Evolutionary conservation across 2,797 vertebrate species (phyloP), one percentile per base, ranked within the genome.

Genomic region (Cetoscarus ocellatus): DNA sequence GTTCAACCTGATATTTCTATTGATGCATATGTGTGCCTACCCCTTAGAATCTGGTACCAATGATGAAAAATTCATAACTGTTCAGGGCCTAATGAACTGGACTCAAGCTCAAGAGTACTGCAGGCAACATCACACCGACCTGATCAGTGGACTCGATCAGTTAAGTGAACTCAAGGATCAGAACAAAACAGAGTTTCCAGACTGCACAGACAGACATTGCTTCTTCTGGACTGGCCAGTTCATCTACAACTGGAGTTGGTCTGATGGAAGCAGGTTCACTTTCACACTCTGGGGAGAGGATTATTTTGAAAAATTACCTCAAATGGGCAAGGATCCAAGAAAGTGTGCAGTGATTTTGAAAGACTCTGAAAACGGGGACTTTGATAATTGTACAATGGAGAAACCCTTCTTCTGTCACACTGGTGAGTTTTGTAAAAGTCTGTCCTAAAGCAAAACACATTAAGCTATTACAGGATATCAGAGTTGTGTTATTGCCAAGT

Each of bases 201-300:
- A 27, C 27, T 27, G 27, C 4, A n/a, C n/a, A n/a, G n/a, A n/a
- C n/a, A n/a, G n/a, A 27, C 27, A 27, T 27, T 27, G 27, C 27
- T 27, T 27, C 27, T 7, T 5, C 4, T 59, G 61, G 67, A 72
- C 69, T n/a, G 76, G 70, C 49, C 42, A 80, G 34, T 70, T 47
- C 62, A 17, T 5, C 19, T 65, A 71, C 17, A 7, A 0, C 3
- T 86, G 67, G 70, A 34, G 0, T 2, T 87, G 82, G 85, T 82
- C 82, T 6, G 50, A 83, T 51, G 44, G 17, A 13, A 77, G 43
- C 13, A 19, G 0, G 1, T 39, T 0, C 18, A 78, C 63, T 40
- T 80, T 79, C 63, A 73, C 56, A 55, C 2, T 49, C 51, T 79
- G 67, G 64, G 0, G 48, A 7, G 6, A 1, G 3, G 6, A 27